These are phyloP conservation scores for Girardinus metallicus DNA, from an alignment of 2,797 vertebrate species.

Conservation along the genomic window DNA sequence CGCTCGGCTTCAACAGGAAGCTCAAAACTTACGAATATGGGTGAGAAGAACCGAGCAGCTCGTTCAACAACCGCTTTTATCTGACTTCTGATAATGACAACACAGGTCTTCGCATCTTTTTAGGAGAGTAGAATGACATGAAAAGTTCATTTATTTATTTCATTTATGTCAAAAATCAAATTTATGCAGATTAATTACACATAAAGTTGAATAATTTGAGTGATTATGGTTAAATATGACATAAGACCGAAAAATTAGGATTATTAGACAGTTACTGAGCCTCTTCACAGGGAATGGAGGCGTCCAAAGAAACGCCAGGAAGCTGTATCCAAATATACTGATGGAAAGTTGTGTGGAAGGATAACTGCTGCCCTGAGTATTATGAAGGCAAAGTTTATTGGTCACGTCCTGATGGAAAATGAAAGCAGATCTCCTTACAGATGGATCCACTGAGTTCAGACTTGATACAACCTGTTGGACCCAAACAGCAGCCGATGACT, in stretches of 20 bases:
- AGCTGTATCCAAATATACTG: background rate
- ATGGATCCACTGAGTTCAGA: background rate
- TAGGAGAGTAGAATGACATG: background rate
- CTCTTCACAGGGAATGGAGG: background rate
- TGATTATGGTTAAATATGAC: background rate
- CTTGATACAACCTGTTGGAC: background rate
- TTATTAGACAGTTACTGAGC: background rate
- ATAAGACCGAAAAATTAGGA: background rate
- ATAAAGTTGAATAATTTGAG: background rate
- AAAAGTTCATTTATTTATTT: too few relatives aligned
- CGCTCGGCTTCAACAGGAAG: slow-evolving; percentile 76
- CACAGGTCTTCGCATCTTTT: too few relatives aligned
- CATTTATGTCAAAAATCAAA: background rate
- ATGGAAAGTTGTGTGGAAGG: background rate
- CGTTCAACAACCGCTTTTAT: background rate
- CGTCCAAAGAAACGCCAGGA: background rate
- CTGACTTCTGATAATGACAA: background rate
- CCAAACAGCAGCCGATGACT: background rate
- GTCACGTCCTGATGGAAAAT: background rate
- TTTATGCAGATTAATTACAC: background rate
- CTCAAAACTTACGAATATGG: slow-evolving; percentile 78
- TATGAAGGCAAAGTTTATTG: background rate
- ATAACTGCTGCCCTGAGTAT: background rate
- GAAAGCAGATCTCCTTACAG: background rate
- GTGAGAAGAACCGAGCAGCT: slow-evolving; percentile 75